A percentile compares a stretch with the other conserved stretches of the same genome.
These are phyloP conservation scores for Trichoplusia ni DNA, from an alignment of 1,140 invertebrate genomes.

Conservation along the genomic window DNA sequence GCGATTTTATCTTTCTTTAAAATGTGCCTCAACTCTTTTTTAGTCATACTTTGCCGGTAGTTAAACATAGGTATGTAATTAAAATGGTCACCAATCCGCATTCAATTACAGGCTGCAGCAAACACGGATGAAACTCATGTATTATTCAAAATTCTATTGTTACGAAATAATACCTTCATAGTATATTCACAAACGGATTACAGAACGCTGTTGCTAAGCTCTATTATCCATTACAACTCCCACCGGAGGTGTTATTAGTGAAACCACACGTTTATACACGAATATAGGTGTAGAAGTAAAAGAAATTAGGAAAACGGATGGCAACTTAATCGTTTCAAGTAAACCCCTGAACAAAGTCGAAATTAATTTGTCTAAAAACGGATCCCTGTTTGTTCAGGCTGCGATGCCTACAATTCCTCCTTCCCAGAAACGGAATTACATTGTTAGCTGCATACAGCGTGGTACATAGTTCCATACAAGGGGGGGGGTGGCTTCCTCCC, in stretches of 20 bases:
- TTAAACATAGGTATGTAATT: too few relatives aligned
- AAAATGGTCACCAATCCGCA: too few relatives aligned
- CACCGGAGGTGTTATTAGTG: not conserved
- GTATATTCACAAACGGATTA: too few relatives aligned
- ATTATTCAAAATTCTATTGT: not conserved
- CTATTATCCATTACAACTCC: not conserved
- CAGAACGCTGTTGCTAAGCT: not conserved
- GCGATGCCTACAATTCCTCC: not conserved
- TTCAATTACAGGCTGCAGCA: too few relatives aligned
- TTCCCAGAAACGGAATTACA: constrained; percentile 13
- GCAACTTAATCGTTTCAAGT: not conserved
- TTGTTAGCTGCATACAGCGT: constrained; percentile 1
- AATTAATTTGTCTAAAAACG: not conserved
- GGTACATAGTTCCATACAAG: not conserved
- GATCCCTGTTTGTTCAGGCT: not conserved
- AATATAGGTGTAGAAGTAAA: not conserved
- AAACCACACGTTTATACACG: not conserved
- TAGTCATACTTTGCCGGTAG: too few relatives aligned
- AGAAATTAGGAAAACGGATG: not conserved
- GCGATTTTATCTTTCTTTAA: too few relatives aligned
- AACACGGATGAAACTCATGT: too few relatives aligned
- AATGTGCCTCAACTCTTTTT: too few relatives aligned
- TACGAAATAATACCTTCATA: not conserved
- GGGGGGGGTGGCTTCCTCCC: not conserved
- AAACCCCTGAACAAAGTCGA: not conserved